phyloP scores from a whole-genome alignment of 1,140 invertebrate species.

The Sarcophaga peregrina region DNA sequence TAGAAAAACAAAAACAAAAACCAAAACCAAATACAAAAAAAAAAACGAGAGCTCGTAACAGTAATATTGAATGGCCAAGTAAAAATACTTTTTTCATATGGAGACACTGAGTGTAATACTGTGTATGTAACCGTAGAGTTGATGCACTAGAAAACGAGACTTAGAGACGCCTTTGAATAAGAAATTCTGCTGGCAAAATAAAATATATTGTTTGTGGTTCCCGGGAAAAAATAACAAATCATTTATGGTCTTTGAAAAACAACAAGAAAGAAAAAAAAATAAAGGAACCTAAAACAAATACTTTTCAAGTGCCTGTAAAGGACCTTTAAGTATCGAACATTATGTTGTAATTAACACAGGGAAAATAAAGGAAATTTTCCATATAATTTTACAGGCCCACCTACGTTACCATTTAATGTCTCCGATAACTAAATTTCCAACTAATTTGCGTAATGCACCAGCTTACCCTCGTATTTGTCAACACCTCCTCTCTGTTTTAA shows the following conservation, averaged over 20 bases:
- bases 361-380: neutral
- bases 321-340: neutral
- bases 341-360: too few relatives aligned
- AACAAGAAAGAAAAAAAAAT: too few relatives aligned
- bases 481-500: neutral
- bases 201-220: slow-evolving; percentile 4
- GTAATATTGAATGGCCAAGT: slow-evolving; percentile 26
- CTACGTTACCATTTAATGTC: neutral
- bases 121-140: neutral
- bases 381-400: neutral
- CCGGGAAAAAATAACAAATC: slow-evolving; percentile 14
- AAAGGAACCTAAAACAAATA: neutral
- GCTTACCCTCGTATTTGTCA: neutral
- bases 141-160: slow-evolving; percentile 40
- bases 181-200: neutral
- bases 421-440: slow-evolving; percentile 29
- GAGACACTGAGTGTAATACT: neutral
- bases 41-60: neutral
- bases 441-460: slow-evolving; percentile 28
- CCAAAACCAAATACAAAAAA: too few relatives aligned
- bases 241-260: neutral
- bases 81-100: slow-evolving; percentile 11
- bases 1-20: too few relatives aligned
- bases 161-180: slow-evolving; percentile 1
- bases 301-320: slow-evolving; percentile 2